Evolutionary conservation across 2,888 invertebrate species (phyloP).

Genomic region (Pheosia tremula): DNA sequence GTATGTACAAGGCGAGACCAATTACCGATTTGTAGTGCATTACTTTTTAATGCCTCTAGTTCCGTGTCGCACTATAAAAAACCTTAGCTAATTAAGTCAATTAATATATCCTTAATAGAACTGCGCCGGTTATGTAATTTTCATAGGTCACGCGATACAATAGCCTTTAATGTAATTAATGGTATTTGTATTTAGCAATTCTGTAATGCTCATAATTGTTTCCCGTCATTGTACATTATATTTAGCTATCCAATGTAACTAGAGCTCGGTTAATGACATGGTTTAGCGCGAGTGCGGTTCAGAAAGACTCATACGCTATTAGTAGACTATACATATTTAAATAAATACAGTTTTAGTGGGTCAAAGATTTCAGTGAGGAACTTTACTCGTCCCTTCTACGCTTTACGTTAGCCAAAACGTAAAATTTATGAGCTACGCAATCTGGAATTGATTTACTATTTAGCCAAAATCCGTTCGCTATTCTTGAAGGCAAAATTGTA

Average conservation of each 20-base stretch:
- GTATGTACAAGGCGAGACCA: conserved; percentile 1
- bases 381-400: too few species aligned
- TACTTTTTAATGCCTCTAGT: conserved; percentile 14
- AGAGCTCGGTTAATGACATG: background rate
- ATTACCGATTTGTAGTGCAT: conserved; percentile 6
- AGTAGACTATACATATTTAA: too few species aligned
- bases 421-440: too few species aligned
- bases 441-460: too few species aligned
- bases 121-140: background rate
- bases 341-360: too few species aligned
- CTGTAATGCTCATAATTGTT: background rate
- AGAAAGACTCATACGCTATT: too few species aligned
- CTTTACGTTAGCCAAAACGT: too few species aligned
- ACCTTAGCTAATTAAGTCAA: conserved; percentile 10
- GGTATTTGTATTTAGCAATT: background rate
- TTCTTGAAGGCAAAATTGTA: too few species aligned
- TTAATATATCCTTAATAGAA: conserved; percentile 6
- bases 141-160: conserved; percentile 1
- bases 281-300: background rate
- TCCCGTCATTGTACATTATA: background rate
- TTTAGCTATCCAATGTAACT: background rate
- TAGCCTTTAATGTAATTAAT: background rate
- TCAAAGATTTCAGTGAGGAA: too few species aligned
- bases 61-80: conserved; percentile 13
- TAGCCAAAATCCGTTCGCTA: too few species aligned